Evolutionary conservation across 2,797 vertebrate species (phyloP).

Genomic region (Leptodactylus fallax): DNA sequence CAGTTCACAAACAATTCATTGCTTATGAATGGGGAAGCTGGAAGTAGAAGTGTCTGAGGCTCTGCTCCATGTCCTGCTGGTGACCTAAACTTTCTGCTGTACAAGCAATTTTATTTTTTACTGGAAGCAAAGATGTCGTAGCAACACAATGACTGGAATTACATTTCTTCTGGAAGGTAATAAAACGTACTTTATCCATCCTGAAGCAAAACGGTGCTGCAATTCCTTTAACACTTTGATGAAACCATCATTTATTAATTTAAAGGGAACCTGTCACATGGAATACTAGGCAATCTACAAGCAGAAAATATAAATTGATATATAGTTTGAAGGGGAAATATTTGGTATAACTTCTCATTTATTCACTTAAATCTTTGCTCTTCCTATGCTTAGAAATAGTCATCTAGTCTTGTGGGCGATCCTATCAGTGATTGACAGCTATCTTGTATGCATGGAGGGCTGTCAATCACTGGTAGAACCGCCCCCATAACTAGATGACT

Average conservation of each 20-base stretch:
- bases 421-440: too few species aligned
- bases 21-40: slow-evolving; percentile 79
- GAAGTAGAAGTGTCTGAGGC: slow-evolving; percentile 76
- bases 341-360: too few species aligned
- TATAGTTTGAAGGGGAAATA: too few species aligned
- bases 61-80: slow-evolving; percentile 78
- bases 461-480: too few species aligned
- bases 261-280: too few species aligned
- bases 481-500: too few species aligned
- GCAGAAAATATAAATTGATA: too few species aligned
- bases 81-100: slow-evolving; percentile 75
- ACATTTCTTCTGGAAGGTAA: not conserved
- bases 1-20: slow-evolving; percentile 86
- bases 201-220: not conserved
- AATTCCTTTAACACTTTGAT: not conserved
- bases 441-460: too few species aligned
- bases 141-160: not conserved
- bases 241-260: not conserved
- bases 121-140: not conserved
- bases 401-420: too few species aligned
- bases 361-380: too few species aligned
- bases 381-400: too few species aligned
- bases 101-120: slow-evolving; percentile 20
- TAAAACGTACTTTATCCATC: not conserved
- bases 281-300: too few species aligned